Evolutionary conservation across 2,113 vertebrate genomes (phyloP).

Genomic region (Elachura formosa): DNA sequence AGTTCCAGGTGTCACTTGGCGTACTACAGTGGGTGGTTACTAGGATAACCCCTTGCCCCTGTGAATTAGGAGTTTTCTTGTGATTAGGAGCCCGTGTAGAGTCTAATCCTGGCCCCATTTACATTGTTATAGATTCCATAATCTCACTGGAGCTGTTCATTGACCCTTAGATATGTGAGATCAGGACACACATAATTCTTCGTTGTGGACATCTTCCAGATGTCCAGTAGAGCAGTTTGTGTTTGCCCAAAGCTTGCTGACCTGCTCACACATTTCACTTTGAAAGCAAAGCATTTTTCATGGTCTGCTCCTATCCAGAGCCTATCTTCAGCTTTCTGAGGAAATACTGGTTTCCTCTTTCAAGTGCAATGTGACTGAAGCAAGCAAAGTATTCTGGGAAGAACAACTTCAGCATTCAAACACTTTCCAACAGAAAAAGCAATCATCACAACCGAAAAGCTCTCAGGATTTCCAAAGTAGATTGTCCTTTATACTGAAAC

Average conservation of each 20-base stretch:
- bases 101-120: neutral
- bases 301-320: neutral
- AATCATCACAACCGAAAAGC: neutral
- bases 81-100: neutral
- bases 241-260: neutral
- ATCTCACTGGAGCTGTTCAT: neutral
- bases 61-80: neutral
- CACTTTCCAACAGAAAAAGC: neutral
- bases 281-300: neutral
- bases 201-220: neutral
- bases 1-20: neutral
- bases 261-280: neutral
- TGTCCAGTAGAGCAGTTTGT: neutral
- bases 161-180: neutral
- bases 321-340: neutral
- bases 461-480: neutral
- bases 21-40: neutral
- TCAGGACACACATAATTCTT: neutral
- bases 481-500: neutral
- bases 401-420: neutral
- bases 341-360: neutral
- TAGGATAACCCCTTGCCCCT: neutral
- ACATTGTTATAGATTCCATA: neutral
- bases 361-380: neutral
- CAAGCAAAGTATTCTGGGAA: neutral